phyloP scores from a whole-genome alignment of 92 coral and sea anemone species.

The Bergia sp. region DNA sequence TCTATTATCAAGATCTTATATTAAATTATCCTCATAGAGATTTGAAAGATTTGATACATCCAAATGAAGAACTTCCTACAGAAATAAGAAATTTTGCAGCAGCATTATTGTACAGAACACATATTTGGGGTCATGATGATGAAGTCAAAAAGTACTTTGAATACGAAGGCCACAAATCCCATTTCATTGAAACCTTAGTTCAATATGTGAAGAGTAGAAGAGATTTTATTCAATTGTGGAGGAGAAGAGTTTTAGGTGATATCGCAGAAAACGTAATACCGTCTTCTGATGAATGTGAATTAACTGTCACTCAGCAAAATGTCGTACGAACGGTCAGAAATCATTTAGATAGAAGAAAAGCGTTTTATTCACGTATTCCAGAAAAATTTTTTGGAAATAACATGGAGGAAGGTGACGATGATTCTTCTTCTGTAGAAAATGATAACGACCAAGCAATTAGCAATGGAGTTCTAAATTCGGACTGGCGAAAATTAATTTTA shows the following conservation, averaged over 20 bases:
- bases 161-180: neutral
- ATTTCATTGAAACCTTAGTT: neutral
- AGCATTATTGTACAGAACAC: neutral
- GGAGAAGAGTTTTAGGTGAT: neutral
- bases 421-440: neutral
- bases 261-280: neutral
- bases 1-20: neutral
- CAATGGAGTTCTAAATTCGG: neutral
- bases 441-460: neutral
- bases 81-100: neutral
- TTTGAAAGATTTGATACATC: neutral
- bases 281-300: neutral
- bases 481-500: neutral
- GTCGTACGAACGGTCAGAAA: neutral
- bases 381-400: neutral
- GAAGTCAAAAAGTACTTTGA: neutral
- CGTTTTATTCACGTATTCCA: neutral
- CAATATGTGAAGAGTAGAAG: neutral
- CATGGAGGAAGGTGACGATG: neutral
- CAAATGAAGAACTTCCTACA: neutral
- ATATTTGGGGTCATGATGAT: neutral
- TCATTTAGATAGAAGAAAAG: neutral
- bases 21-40: neutral
- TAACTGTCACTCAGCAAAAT: slow-evolving; percentile 5
- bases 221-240: neutral